Conservation (phyloP, 2,113 vertebrate genomes). For the Odontesthes bonariensis region DNA sequence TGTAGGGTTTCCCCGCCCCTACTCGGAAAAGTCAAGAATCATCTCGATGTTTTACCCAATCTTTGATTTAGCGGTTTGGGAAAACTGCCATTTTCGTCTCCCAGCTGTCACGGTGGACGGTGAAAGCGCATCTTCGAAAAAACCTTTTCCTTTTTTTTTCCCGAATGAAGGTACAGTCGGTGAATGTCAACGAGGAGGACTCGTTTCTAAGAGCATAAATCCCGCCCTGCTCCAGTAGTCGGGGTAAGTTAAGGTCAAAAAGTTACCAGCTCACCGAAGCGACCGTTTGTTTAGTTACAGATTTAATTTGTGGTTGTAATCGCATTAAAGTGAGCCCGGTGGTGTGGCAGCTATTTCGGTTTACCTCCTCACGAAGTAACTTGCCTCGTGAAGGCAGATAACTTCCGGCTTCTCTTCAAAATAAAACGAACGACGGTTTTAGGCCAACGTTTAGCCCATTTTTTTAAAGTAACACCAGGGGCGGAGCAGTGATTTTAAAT, state of each 20-base stretch:
- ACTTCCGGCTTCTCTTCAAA: constrained; percentile 1
- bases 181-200: background rate
- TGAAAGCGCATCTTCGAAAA: background rate
- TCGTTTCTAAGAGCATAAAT: background rate
- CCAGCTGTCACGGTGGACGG: constrained; percentile 15
- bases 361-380: background rate
- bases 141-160: too few relatives aligned
- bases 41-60: constrained; percentile 3
- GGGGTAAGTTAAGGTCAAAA: constrained; percentile 18
- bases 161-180: background rate
- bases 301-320: background rate
- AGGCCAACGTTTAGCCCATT: background rate
- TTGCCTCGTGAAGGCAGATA: background rate
- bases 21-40: background rate
- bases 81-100: constrained; percentile 59
- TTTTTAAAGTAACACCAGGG: too few relatives aligned
- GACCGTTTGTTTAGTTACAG: background rate
- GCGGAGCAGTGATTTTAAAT: too few relatives aligned
- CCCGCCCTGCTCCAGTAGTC: background rate
- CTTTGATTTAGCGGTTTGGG: constrained; percentile 38
- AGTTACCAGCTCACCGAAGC: background rate
- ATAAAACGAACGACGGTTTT: constrained; percentile 1
- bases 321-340: constrained; percentile 24
- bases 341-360: constrained; percentile 22
- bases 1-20: background rate